Conservation (phyloP, 1,140 invertebrate species). For the Agrypnia vestita region DNA sequence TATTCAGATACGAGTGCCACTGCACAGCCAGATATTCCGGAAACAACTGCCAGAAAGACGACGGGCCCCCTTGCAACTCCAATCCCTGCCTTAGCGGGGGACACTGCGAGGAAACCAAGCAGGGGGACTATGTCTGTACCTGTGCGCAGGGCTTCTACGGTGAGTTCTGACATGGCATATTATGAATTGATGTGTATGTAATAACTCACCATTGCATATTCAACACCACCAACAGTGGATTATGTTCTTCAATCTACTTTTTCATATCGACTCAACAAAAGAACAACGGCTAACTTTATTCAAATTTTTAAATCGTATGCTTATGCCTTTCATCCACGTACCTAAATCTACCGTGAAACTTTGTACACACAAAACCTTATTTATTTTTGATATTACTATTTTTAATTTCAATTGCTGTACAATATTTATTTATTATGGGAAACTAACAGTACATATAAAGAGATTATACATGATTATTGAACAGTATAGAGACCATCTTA, state of each 20-base stretch:
- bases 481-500: too few relatives aligned
- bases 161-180: constrained; percentile 48
- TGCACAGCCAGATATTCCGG: constrained; percentile 86
- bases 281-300: too few relatives aligned
- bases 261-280: background rate
- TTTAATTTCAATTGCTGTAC: too few relatives aligned
- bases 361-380: too few relatives aligned
- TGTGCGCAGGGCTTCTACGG: constrained; percentile 85
- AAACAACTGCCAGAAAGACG: constrained; percentile 88
- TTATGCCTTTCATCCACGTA: too few relatives aligned
- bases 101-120: constrained; percentile 80
- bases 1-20: constrained; percentile 81
- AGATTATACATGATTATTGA: too few relatives aligned
- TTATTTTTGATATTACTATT: too few relatives aligned
- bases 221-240: too few relatives aligned
- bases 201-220: background rate
- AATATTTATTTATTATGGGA: too few relatives aligned
- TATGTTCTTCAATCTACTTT: background rate
- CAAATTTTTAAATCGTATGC: too few relatives aligned
- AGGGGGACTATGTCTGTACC: constrained; percentile 84
- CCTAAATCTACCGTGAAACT: too few relatives aligned
- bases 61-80: constrained; percentile 80
- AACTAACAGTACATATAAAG: too few relatives aligned
- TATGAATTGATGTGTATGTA: background rate
- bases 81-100: constrained; percentile 85